Conservation (phyloP, 2,888 invertebrate genomes). For the Coremacera marginata region DNA sequence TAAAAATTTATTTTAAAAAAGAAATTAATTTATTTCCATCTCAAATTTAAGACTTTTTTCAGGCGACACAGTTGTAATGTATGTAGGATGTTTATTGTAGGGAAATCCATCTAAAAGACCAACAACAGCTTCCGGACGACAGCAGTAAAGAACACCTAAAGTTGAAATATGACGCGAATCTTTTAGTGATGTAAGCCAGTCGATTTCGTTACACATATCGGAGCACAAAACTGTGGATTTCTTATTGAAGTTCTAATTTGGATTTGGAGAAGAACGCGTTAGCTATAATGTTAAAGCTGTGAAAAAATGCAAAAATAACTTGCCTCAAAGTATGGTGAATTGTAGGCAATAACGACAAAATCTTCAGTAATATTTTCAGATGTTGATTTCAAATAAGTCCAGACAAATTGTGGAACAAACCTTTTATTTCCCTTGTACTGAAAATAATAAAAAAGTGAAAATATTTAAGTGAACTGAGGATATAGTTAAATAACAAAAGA, state of each 20-base stretch:
- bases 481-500: no score
- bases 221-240: conserved; percentile 28
- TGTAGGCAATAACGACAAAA: conserved; percentile 27
- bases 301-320: background rate
- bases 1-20: no score
- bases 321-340: conserved; percentile 37
- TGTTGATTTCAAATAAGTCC: conserved; percentile 25
- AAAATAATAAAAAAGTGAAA: background rate
- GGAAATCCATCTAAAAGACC: conserved; percentile 19
- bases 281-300: background rate
- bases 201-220: conserved; percentile 32
- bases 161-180: background rate
- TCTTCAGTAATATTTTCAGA: background rate
- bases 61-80: no score
- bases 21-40: no score
- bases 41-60: no score
- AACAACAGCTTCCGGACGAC: conserved; percentile 3
- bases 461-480: background rate
- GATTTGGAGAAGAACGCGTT: background rate
- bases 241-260: background rate
- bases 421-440: background rate
- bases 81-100: no score
- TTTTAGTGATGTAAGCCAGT: conserved; percentile 17
- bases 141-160: conserved; percentile 23
- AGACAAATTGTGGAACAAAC: conserved; percentile 24